Evolutionary conservation across 2,797 vertebrate species (phyloP), one percentile per base, ranked within the genome.

Genomic region (Rhadinocentrus ornatus): DNA sequence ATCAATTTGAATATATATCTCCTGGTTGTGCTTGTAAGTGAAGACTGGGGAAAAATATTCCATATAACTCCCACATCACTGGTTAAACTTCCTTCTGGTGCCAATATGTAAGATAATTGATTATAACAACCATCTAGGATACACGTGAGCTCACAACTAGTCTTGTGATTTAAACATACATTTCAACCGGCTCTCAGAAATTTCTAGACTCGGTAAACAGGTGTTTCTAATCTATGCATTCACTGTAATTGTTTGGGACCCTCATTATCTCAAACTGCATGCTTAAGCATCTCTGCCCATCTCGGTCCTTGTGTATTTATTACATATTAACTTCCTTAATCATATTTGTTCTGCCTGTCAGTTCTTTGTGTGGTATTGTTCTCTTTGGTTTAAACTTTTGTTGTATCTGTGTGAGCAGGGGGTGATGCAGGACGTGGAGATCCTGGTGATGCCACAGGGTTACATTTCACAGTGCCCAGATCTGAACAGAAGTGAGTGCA

Each of bases 381-480:
- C 27, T 67, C 20, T 24, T 39, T 58, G 6, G 78, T 66, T 52
- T 35, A 62, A 66, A 69, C 52, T 7, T 67, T 76, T 68, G 61
- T 5, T 75, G 10, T 78, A 65, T 84, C 12, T 86, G 54, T 64
- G 66, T 53, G 35, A 72, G 54, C 80, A 99, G 98, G 98, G 98
- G 26, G 92, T 98, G 91, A 96, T 99, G 97, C 97, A 99, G 92
- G 98, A 99, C 75, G 95, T 98, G 70, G 96, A 98, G 89, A 94
- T 99, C 83, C 94, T 99, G 91, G 94, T 97, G 86, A 98, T 98
- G 96, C 96, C 97, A 73, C 97, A 99, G 93, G 98, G 97, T 84
- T 99, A 97, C 93, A 97, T 99, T 91, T 96, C 95, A 69, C 97
- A 99, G 89, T 99, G 98, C 84, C 98, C 98, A 46, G 97, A 99